Evolutionary conservation across 2,888 invertebrate genomes (phyloP), one percentile per base, ranked within the genome.

Genomic region (Tigriopus californicus): DNA sequence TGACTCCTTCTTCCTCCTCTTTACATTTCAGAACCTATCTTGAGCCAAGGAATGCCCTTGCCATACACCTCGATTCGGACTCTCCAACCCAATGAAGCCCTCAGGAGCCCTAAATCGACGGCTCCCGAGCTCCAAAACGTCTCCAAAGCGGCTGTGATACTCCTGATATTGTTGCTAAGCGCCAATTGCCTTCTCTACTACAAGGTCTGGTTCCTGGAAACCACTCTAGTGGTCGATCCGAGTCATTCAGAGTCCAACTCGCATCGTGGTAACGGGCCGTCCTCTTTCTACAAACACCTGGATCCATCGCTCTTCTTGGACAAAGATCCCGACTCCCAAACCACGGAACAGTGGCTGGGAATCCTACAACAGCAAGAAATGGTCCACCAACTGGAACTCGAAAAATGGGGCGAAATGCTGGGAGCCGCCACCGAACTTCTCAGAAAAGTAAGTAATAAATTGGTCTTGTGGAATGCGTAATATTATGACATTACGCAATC

Each of bases 121-220:
- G 8, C 8, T 8, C 33, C 33, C 8, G 33, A 33, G 33, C 33
- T 33, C 33, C 33, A 33, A 33, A 33, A 33, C 33, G 33, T 33
- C 33, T 33, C 33, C 33, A 49, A 47, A 57, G 56, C 80, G 64
- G 74, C 82, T 71, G 74, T 82, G 67, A 72, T 79, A 64, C 76
- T 79, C 64, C 76, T 82, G 64, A 73, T 85, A 33, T 68, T 75
- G 66, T 72, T 86, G 66, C 71, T 79, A 47, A 66, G 81, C 64
- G 79, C 82, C 68, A 85, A 85, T 74, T 83, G 82, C 64, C 75
- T 85, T 70, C 78, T 91, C 62, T 87, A 87, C 76, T 83, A 84
- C 74, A 82, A 84, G 73, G 76, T 91, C 65, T 83, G 84, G 82
- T 76, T 79, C 64, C 71, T 82, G 63, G 82, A 85, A 76, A 79